These are phyloP conservation scores for Pristionchus japonicus DNA, from an alignment of 2,888 invertebrate genomes.

Conservation along the genomic window DNA sequence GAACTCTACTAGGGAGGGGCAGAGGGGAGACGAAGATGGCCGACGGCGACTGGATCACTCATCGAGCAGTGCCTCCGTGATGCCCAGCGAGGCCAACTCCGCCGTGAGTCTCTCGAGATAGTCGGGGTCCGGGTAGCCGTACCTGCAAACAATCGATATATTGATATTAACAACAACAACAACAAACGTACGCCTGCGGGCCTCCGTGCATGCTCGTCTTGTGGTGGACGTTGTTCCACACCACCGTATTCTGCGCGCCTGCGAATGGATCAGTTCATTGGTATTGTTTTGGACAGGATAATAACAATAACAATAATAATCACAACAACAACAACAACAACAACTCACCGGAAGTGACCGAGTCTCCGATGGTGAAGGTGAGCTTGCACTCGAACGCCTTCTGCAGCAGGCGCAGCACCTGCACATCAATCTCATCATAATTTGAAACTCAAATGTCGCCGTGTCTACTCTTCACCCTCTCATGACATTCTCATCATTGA, in stretches of 20 bases:
- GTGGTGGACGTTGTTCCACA: conserved; percentile 92
- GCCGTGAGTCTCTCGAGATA: conserved; percentile 83
- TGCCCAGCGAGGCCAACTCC: conserved; percentile 77
- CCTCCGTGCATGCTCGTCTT: conserved; percentile 80
- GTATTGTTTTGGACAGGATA: too few species aligned
- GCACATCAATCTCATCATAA: too few species aligned
- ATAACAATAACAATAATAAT: neutral
- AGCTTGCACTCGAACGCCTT: conserved; percentile 88
- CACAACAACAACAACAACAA: neutral
- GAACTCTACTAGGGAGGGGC: too few species aligned
- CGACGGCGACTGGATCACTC: neutral
- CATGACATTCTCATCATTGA: too few species aligned
- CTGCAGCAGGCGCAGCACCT: conserved; percentile 84
- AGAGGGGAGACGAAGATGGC: neutral
- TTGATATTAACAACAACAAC: neutral
- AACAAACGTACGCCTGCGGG: conserved; percentile 52
- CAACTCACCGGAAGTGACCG: conserved; percentile 84
- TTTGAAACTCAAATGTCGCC: too few species aligned
- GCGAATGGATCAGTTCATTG: neutral
- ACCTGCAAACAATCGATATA: conserved; percentile 60
- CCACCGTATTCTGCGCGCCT: conserved; percentile 83
- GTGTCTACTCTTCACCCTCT: too few species aligned
- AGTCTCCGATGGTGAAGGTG: conserved; percentile 89
- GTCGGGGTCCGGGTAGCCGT: conserved; percentile 85
- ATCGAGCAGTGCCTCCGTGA: conserved; percentile 66